These are phyloP conservation scores for Rostratula benghalensis DNA, from an alignment of 2,113 vertebrate species.

Conservation along the genomic window DNA sequence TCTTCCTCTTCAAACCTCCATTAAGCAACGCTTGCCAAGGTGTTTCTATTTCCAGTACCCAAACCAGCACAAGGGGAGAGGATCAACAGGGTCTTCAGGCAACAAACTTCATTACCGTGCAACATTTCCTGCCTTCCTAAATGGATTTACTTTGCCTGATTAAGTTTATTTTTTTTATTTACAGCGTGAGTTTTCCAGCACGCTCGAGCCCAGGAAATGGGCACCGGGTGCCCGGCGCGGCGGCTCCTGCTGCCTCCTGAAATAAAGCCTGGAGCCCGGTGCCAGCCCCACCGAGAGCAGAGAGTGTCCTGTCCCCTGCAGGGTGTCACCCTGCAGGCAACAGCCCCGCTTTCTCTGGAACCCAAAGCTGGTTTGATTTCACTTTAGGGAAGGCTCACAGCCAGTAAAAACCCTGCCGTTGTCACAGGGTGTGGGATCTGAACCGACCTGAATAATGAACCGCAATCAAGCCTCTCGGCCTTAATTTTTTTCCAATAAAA, in stretches of 20 bases:
- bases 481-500: background rate
- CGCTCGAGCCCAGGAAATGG: background rate
- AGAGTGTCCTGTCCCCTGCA: background rate
- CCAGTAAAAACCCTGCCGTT: background rate
- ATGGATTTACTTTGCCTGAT: background rate
- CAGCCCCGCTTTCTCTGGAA: background rate
- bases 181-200: background rate
- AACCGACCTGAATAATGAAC: background rate
- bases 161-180: constrained; percentile 17
- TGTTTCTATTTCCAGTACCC: background rate
- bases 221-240: background rate
- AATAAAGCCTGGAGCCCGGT: background rate
- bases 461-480: fast-evolving
- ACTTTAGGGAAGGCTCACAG: fast-evolving
- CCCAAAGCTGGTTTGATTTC: background rate
- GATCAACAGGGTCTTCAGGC: background rate
- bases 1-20: background rate
- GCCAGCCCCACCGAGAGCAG: fast-evolving
- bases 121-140: constrained; percentile 55
- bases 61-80: background rate
- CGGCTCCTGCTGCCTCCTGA: background rate
- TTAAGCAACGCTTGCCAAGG: background rate
- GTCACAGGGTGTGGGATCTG: background rate
- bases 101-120: constrained; percentile 2
- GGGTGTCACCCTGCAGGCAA: background rate